Base-by-base conservation (phyloP, 2,888 invertebrate species). In the Agrochola lota region DNA sequence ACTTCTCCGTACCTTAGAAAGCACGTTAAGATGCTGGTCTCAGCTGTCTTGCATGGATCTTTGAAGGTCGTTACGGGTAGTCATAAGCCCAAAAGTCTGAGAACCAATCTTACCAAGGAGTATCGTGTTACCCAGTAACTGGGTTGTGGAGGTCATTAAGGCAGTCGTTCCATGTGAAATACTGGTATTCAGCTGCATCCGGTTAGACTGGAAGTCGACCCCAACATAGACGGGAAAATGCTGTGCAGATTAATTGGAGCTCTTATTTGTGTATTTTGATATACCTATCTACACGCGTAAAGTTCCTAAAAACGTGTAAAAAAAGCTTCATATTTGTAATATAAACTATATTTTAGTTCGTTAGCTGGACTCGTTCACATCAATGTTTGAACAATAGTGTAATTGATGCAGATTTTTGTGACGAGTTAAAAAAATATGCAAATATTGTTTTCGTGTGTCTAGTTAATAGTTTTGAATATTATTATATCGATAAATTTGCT, bases 281-380 rank as follows among this genome's bases (percentile, higher is more conserved):
- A 57, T 57, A 55, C 11, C 5, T 40, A 6, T 5, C 35, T 35
- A 35, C 35, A 35, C 40, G 40, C 40, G 40, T 40, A 40, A 40
- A 40, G 7, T 7, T 40, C 60, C 9, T 30, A 30, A 26, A 60
- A 59, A 60, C 8, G 30, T 60, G 9, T 30, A 17, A 20, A 20
- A n/a, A 60, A 30, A 15, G 60, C 17, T 60, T 60, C 30, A 20
- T 30, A 30, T 60, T 60, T 60, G 17, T 30, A 30, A 17, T 9
- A 46, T 35, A 30, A 55, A 71, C n/a, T 30, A 63, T n/a, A 70
- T 71, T 64, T 67, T 59, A 55, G 81, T 84, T 84, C 77, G 85
- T 85, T 84, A 85, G 85, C n/a, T 66, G 60, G 26, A 57, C 20
- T 77, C 35, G 76, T 77, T 73, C 68, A 35, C 26, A 15, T 49